Evolutionary conservation across 2,113 vertebrate genomes (phyloP).

Genomic region (Albula goreensis): DNA sequence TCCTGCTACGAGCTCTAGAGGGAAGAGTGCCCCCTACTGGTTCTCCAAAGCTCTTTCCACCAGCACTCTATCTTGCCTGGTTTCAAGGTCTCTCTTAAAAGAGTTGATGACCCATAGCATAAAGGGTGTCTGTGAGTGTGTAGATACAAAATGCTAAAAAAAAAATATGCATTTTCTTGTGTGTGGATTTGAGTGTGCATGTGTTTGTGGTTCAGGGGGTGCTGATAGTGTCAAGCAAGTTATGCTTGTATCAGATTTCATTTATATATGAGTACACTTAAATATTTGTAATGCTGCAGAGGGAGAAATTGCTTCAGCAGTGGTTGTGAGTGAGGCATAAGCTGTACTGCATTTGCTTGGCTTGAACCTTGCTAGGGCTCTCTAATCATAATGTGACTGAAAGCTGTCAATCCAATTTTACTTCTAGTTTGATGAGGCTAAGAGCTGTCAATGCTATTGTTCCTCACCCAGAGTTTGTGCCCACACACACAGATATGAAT

Average conservation of each 20-base stretch:
- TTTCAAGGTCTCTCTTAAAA: neutral
- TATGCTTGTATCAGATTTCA: neutral
- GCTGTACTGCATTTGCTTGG: neutral
- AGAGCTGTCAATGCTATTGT: neutral
- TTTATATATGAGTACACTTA: neutral
- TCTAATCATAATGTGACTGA: neutral
- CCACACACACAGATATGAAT: neutral
- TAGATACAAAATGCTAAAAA: neutral
- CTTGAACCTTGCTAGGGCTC: neutral
- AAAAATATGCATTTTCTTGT: neutral
- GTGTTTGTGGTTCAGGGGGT: neutral
- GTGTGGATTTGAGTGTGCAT: neutral
- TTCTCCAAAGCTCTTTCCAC: neutral
- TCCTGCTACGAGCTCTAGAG: neutral
- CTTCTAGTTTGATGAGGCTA: conserved; percentile 10
- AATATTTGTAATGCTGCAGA: neutral
- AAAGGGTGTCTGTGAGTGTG: neutral
- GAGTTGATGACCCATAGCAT: neutral
- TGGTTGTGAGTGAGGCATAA: neutral
- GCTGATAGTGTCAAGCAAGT: neutral
- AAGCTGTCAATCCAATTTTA: conserved; percentile 14
- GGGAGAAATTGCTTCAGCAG: neutral
- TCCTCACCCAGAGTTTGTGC: neutral
- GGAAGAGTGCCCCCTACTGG: neutral
- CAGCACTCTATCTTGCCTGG: neutral